These are phyloP conservation scores for Epizoanthus stellaris DNA, from an alignment of 92 coral and sea anemone genomes.

Conservation along the genomic window DNA sequence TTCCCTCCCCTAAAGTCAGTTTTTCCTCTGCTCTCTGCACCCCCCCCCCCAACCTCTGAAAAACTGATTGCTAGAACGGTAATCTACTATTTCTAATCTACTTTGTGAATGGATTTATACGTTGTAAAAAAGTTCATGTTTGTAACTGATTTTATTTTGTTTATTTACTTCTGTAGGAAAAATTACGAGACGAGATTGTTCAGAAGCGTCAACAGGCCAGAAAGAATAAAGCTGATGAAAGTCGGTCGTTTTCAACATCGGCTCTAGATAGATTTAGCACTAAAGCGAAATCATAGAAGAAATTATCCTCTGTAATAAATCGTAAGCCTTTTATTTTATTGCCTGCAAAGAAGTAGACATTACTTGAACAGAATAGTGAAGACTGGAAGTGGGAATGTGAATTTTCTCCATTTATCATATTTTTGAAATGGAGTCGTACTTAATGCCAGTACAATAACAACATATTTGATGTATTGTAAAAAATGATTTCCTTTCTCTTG, in stretches of 20 bases:
- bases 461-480: too few species aligned
- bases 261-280: conserved; percentile 84
- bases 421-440: too few species aligned
- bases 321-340: too few species aligned
- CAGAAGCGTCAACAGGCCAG: conserved; percentile 77
- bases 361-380: too few species aligned
- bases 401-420: too few species aligned
- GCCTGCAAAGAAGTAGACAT: too few species aligned
- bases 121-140: background rate
- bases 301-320: too few species aligned
- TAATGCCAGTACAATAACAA: too few species aligned
- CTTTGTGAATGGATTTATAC: background rate
- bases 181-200: conserved; percentile 57
- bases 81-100: background rate
- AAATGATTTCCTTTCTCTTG: too few species aligned
- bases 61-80: too few species aligned
- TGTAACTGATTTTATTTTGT: background rate
- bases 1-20: background rate
- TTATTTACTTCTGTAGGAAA: conserved; percentile 57
- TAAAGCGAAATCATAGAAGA: conserved; percentile 55
- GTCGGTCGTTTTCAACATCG: conserved; percentile 40
- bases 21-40: background rate
- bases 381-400: too few species aligned
- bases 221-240: conserved; percentile 53
- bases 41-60: background rate